phyloP scores from a whole-genome alignment of 1,140 invertebrate species.

The Caenorhabditis elegans region WBcel235 BX284606.5:17483001-17483500 shows the following conservation, averaged over 20 bases:
- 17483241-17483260: neutral
- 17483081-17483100: no score
- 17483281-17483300: no score
- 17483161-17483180: neutral
- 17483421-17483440: neutral
- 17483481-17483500: neutral
- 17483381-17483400: neutral
- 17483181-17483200: neutral
- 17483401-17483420: neutral
- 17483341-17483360: neutral
- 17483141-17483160: neutral
- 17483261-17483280: no score
- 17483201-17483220: neutral
- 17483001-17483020: no score
- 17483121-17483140: neutral
- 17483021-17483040: no score
- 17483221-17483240: neutral
- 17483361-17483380: neutral
- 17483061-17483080: no score
- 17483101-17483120: neutral
- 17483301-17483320: no score
- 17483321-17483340: no score
- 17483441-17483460: neutral
- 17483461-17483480: neutral
- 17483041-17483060: no score